Evolutionary conservation across 2,113 vertebrate genomes (phyloP).

Genomic region (Oxyruncus cristatus): DNA sequence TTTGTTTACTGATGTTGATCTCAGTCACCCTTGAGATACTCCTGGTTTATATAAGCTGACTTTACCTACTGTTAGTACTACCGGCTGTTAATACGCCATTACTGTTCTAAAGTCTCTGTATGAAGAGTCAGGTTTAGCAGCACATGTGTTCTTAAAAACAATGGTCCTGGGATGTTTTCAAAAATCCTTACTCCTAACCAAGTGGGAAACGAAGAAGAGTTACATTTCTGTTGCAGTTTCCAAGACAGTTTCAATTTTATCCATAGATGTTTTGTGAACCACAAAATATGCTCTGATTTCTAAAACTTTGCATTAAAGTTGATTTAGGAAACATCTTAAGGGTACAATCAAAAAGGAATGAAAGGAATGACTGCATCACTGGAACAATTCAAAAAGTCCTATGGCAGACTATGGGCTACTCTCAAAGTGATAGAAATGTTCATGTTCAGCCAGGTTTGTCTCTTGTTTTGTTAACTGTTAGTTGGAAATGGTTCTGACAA

Average conservation of each 20-base stretch:
- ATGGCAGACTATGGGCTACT: neutral
- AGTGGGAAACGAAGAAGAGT: neutral
- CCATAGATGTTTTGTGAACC: neutral
- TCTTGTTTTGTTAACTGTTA: neutral
- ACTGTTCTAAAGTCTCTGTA: neutral
- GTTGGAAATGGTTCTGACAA: neutral
- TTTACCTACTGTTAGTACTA: neutral
- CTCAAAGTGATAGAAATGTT: neutral
- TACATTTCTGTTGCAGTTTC: neutral
- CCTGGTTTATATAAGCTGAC: neutral
- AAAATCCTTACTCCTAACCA: neutral
- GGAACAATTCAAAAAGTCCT: neutral
- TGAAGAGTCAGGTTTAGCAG: neutral
- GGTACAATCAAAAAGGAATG: neutral
- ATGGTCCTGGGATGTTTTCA: neutral
- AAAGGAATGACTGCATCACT: neutral
- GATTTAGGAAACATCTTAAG: neutral
- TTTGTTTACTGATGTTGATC: neutral
- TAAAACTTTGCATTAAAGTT: neutral
- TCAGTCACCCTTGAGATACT: neutral
- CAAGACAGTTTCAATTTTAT: neutral
- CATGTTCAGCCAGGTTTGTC: neutral
- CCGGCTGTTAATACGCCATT: neutral
- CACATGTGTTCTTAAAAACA: neutral
- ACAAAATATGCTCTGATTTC: neutral